Evolutionary conservation across 37 sponge, comb jelly and placozoan species (phyloP).

Genomic region (Halichondria panicea): DNA sequence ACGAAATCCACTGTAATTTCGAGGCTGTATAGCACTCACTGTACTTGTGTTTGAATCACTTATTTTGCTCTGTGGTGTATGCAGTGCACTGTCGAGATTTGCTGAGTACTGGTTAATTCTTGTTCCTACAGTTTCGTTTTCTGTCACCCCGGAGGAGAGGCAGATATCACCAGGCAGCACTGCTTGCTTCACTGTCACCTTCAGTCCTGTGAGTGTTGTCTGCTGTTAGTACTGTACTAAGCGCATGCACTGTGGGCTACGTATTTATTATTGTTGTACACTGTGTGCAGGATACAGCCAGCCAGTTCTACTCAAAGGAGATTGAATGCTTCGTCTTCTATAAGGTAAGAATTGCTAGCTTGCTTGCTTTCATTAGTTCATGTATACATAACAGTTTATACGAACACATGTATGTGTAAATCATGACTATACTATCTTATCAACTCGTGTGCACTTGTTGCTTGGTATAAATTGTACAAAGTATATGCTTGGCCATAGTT

Average conservation of each 20-base stretch:
- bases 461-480: background rate
- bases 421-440: no score
- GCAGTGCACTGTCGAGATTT: no score
- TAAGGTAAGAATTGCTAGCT: slow-evolving; percentile 49
- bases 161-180: slow-evolving; percentile 61
- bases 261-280: background rate
- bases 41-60: background rate
- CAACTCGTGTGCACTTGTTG: no score
- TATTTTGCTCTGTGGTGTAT: no score
- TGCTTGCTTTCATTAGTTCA: background rate
- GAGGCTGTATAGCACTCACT: background rate
- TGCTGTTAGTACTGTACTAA: no score
- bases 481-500: no score
- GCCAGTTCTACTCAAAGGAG: slow-evolving; percentile 48
- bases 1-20: no score
- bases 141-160: slow-evolving; percentile 78
- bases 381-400: no score
- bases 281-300: slow-evolving; percentile 43
- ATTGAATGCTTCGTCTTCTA: slow-evolving; percentile 87
- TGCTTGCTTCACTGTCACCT: slow-evolving; percentile 72
- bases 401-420: no score
- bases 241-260: no score
- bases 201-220: slow-evolving; percentile 79
- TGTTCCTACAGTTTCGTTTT: no score
- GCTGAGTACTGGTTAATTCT: no score